phyloP scores from a whole-genome alignment of 1,140 invertebrate genomes.

The Eriosoma lanigerum region DNA sequence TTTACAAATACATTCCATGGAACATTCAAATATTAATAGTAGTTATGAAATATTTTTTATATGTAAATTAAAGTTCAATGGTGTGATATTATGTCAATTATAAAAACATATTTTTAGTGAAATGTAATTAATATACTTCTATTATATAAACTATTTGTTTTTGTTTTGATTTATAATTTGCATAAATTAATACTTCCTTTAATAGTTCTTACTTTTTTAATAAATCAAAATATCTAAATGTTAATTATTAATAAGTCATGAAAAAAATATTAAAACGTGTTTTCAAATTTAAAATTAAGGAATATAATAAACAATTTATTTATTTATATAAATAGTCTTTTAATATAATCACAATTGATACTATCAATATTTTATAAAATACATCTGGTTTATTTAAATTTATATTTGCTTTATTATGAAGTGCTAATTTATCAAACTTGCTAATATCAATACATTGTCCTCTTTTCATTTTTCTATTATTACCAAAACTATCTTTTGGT shows the following conservation, averaged over 20 bases:
- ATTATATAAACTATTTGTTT: neutral
- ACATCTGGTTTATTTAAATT: neutral
- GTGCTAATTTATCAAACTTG: neutral
- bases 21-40: neutral
- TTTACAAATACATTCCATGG: neutral
- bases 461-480: slow-evolving; percentile 35
- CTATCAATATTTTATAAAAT: neutral
- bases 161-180: neutral
- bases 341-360: neutral
- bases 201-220: no score
- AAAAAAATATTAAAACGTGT: no score
- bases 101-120: neutral
- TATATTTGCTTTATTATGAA: neutral
- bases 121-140: neutral
- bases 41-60: neutral
- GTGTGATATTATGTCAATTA: neutral
- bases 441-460: slow-evolving; percentile 19
- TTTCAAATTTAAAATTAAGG: no score
- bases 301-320: no score
- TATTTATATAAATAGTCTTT: no score
- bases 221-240: no score
- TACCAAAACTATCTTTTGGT: slow-evolving; percentile 42
- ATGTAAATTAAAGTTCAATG: neutral
- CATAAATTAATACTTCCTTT: no score
- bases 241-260: no score